Base-by-base conservation (phyloP, 92 coral and sea anemone species). In the Muricea muricata region DNA sequence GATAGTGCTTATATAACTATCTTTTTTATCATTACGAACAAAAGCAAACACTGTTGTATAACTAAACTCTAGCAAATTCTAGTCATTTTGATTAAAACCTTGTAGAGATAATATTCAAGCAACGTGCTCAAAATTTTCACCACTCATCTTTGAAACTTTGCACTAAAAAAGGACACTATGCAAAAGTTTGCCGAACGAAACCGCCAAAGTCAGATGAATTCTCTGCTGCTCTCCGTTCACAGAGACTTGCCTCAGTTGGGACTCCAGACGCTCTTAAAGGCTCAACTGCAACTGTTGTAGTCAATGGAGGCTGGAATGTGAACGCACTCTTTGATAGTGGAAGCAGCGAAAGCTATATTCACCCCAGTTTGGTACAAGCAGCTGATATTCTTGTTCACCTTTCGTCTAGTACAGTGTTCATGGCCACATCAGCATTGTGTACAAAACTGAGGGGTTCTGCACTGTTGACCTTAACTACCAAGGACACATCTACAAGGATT, bases 251-350 rank as follows among this genome's bases (percentile, higher is more conserved):
- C 71, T 61, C 90, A 26, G 67, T 87, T 33, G 2, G 5, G 20
- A 50, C 13, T 2, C 18, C 58, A 13, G 17, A 50, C 6, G 6
- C 58, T 20, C 13, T 89, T 39, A 85, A 87, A 31, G 85, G 85
- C 61, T 79, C 89, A 85, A 30, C 82, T 29, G 89, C 86, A 13
- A 84, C 86, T 3, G 61, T 87, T 23, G 15, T 54, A 33, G n/a
- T 87, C 32, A 68, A 71, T 28, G n/a, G n/a, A n/a, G 60, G 34
- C 2, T 79, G 23, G 57, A 78, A 40, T 56, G 91, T 86, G 4
- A 77, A 82, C 50, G 91, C 93, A 0, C 82, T 92, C 8, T 86
- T 89, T 74, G 91, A 92, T 65, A 89, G 93, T 25, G 79, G 90
- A 6, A 86, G 88, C 23, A 71, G 84, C 13, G 93, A 92, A 26